Base-by-base conservation (phyloP, 2,888 invertebrate species). In the Sinhomidia bicolor region DNA sequence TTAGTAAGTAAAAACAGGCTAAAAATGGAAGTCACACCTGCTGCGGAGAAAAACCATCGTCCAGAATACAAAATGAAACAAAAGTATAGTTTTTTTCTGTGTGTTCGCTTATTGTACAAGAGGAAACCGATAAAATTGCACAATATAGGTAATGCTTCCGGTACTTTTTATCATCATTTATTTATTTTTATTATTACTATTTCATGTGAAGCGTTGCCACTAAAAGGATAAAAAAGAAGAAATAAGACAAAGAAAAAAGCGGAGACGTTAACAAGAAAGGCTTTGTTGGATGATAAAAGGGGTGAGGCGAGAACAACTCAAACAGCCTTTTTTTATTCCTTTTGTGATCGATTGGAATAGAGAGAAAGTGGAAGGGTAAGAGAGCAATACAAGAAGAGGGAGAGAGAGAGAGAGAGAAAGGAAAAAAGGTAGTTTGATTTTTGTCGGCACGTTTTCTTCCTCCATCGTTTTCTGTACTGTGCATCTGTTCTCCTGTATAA, bases 321-420 rank as follows among this genome's bases (percentile, higher is more conserved):
- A 82, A 71, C 54, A 71, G 71, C 71, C 47, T 41, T 57, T 80
- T 57, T 80, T 62, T n/a, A n/a, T n/a, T 36, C 44, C 60, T 80
- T 80, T 57, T 74, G 74, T 84, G 76, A 84, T 84, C 41, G 84
- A 84, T 84, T 84, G 60, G 17, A 26, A 82, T 68, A 68, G 65
- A 62, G 60, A 17, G 60, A 62, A 14, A n/a, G 5, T 41, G 41
- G 41, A 41, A 51, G 51, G n/a, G 12, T 12, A 51, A n/a, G 51
- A 7, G 51, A 51, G 51, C 3, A 7, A 51, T 5, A 41, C 10
- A 51, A 62, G 29, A 20, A 80, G 62, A 80, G 36, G 36, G 29
- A 23, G 10, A 65, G 17, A 9, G 62, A 26, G 62, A 12, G 32
- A 32, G 32, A 32, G n/a, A 32, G 36, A 23, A 36, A 68, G 9